These are phyloP conservation scores for Xanthia icteritia DNA, from an alignment of 2,888 invertebrate species.

Conservation along the genomic window DNA sequence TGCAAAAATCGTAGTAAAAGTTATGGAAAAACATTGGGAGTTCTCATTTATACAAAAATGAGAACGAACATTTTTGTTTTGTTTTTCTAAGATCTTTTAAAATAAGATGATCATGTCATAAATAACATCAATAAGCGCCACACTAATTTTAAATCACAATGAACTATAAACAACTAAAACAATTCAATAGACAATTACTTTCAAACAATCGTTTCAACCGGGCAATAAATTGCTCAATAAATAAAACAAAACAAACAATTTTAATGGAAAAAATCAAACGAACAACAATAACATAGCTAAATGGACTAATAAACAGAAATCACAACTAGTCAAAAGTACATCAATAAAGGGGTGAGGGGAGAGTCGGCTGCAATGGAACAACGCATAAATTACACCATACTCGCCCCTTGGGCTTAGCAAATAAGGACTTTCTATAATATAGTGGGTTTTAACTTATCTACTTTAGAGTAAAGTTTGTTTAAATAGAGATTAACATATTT, in stretches of 20 bases:
- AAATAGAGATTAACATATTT: constrained; percentile 15
- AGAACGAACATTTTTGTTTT: too few relatives aligned
- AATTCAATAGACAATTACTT: constrained; percentile 34
- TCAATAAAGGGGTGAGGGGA: constrained; percentile 83
- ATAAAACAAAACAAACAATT: constrained; percentile 61
- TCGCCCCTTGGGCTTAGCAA: constrained; percentile 68
- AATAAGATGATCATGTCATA: not conserved
- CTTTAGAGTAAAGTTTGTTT: constrained; percentile 38
- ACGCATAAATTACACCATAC: constrained; percentile 79
- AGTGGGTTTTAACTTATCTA: constrained; percentile 67
- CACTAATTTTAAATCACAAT: constrained; percentile 2
- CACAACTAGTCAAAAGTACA: constrained; percentile 88
- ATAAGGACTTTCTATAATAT: constrained; percentile 61
- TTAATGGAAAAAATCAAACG: constrained; percentile 71
- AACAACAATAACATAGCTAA: constrained; percentile 79
- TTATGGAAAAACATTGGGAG: too few relatives aligned
- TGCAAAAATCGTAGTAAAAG: not conserved
- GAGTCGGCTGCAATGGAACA: constrained; percentile 75
- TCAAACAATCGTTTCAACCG: constrained; percentile 39
- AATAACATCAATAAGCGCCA: not conserved
- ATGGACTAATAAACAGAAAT: constrained; percentile 87
- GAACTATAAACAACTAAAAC: constrained; percentile 27
- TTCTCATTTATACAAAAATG: too few relatives aligned
- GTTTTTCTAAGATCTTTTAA: not conserved
- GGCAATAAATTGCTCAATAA: constrained; percentile 51